Evolutionary conservation across 2,888 invertebrate species (phyloP).

Genomic region (Sminthurides aquaticus): DNA sequence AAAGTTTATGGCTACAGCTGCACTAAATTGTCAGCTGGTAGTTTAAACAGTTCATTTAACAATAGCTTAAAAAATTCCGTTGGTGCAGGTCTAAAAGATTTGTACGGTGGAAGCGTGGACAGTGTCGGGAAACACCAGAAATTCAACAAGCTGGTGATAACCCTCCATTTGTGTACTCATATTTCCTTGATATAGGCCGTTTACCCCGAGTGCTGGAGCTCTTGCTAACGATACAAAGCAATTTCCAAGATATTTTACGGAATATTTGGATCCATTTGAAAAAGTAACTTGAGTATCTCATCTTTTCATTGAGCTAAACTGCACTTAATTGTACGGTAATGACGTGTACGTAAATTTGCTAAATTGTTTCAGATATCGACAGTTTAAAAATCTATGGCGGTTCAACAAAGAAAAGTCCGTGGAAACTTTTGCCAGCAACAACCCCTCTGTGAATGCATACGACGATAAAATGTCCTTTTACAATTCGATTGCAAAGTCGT

Average conservation of each 20-base stretch:
- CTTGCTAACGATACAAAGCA: slow-evolving; percentile 35
- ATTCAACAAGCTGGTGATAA: slow-evolving; percentile 56
- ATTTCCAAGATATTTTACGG: slow-evolving; percentile 28
- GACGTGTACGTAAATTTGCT: neutral
- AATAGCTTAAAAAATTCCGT: slow-evolving; percentile 17
- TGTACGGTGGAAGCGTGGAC: slow-evolving; percentile 76
- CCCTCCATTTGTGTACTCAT: slow-evolving; percentile 62
- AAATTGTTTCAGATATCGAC: slow-evolving; percentile 57
- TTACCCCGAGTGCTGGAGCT: slow-evolving; percentile 56
- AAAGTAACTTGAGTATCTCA: slow-evolving; percentile 23
- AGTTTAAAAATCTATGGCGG: slow-evolving; percentile 67
- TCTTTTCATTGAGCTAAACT: neutral
- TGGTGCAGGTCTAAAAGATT: slow-evolving; percentile 63
- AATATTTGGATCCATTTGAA: slow-evolving; percentile 35
- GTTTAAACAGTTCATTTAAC: neutral
- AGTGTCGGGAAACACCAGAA: slow-evolving; percentile 65
- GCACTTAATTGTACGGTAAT: neutral
- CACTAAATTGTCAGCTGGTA: neutral
- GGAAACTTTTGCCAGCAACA: slow-evolving; percentile 66
- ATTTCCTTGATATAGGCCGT: slow-evolving; percentile 68
- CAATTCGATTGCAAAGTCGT: slow-evolving; percentile 63
- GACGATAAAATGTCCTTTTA: slow-evolving; percentile 82
- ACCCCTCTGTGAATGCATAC: slow-evolving; percentile 58
- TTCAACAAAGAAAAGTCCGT: slow-evolving; percentile 66
- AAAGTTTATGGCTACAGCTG: slow-evolving; percentile 4